Evolutionary conservation across 2,113 vertebrate species (phyloP), one percentile per base, ranked within the genome.

Genomic region (Puntigrus tetrazona): DNA sequence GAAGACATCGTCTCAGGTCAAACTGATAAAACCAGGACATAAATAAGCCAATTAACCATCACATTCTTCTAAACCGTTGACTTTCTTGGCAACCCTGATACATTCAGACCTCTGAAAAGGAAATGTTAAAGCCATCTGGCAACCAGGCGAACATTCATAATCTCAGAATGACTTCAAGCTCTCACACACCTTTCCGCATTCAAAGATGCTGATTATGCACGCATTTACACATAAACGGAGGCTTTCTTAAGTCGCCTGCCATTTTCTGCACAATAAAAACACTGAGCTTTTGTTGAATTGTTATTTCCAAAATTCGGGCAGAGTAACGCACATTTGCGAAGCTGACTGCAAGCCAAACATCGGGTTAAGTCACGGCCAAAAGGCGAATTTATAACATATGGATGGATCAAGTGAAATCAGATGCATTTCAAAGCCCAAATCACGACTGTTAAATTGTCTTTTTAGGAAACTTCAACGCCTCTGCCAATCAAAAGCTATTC

Each of bases 121-220:
- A 73, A 73, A 43, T n/a, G n/a, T n/a, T 8, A 76, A 65, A 77
- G 7, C 59, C 81, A 88, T 77, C 69, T 84, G 84, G 81, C 20
- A 78, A 81, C 57, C 77, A 78, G 81, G 27, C 81, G 82, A 70
- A n/a, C 65, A 45, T 80, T 55, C 69, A 22, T 84, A 34, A 16
- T 80, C 73, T 25, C 47, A 50, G n/a, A 78, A 41, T 65, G 52
- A 36, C 52, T 69, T 67, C 16, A 78, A 61, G 67, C 5, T 59
- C 14, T 76, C 47, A 5, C 47, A 70, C 41, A 25, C 72, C 70
- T 73, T 78, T 27, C 3, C 2, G 1, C 27, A 61, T 43, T 27
- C 8, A 34, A 77, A 57, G 11, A 78, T 25, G 69, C 25, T 7
- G 31, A 78, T 38, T 59, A 79, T 20, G 65, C n/a, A 45, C 7